These are phyloP conservation scores for Stomorhina lunata DNA, from an alignment of 2,888 invertebrate genomes.

Conservation along the genomic window DNA sequence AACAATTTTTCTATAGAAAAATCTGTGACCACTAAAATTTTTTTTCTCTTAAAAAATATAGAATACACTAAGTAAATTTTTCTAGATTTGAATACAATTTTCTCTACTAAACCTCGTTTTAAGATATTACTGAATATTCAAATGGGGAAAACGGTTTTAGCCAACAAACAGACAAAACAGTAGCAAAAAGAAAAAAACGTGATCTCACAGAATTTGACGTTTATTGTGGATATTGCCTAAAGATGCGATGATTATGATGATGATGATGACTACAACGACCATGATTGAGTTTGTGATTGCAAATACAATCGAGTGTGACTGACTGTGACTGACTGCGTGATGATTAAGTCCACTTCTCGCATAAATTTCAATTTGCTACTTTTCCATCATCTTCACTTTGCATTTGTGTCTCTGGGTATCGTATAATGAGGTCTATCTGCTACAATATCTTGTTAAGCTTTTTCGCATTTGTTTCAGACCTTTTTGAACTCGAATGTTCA, in stretches of 20 bases:
- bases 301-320: slow-evolving; percentile 35
- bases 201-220: slow-evolving; percentile 45
- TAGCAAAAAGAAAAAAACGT: slow-evolving; percentile 34
- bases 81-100: too few relatives aligned
- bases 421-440: slow-evolving; percentile 59
- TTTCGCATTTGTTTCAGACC: slow-evolving; percentile 55
- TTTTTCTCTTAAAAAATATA: too few relatives aligned
- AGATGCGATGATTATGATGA: slow-evolving; percentile 1
- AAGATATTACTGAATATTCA: too few relatives aligned
- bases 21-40: too few relatives aligned
- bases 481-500: slow-evolving; percentile 57
- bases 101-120: too few relatives aligned
- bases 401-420: not conserved
- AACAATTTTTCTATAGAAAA: too few relatives aligned
- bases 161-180: too few relatives aligned
- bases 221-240: slow-evolving; percentile 42
- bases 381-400: not conserved
- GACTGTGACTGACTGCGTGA: slow-evolving; percentile 36
- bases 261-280: not conserved
- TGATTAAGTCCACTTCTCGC: slow-evolving; percentile 26
- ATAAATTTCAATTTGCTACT: slow-evolving; percentile 23
- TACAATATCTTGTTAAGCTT: slow-evolving; percentile 62
- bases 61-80: too few relatives aligned
- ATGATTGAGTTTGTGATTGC: slow-evolving; percentile 45
- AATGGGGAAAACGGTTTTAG: too few relatives aligned